Base-by-base conservation (phyloP, 2,113 vertebrate species). In the Pelmatolapia mariae region DNA sequence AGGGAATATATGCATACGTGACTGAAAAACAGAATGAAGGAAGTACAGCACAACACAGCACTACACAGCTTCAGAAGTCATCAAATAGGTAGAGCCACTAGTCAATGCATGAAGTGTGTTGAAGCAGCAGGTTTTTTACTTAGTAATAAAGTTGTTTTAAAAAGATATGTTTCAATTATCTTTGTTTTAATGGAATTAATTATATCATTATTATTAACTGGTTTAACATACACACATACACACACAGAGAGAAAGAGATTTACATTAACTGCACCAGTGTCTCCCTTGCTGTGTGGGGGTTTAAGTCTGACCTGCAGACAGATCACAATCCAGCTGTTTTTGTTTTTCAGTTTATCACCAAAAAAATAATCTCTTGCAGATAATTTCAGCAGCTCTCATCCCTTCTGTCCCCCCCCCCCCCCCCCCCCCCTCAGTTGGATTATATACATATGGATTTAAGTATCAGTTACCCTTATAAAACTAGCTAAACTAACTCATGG, bases 321-420 rank as follows among this genome's bases (percentile, higher is more conserved):
- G 56, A 91, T 29, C 86, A 80, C 43, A 36, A 80, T 83, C 87
- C 84, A 91, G 91, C 84, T 93, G 89, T 91, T 89, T 94, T 57
- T 82, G 71, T 90, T 87, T 82, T 81, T 84, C 53, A 52, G 18
- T 81, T 89, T 19, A 24, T 43, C 26, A 76, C 5, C 3, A 16
- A 31, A 57, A 86, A 79, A 45, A 24, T 13, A 40, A 73, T 3
- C 8, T 47, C n/a, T 71, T 73, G n/a, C 22, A 73, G 36, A 56
- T 43, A 59, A 40, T 61, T 81, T 84, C 45, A 63, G 19, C 10
- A 19, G 5, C 81, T 79, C 38, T 52, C 29, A 88, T 80, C 82
- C 52, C 9, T 56, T 80, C 24, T 11, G 33, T 40, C 12, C 7
- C 7, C 36, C 12, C 15, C 24, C 38, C 12, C 7, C 7, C 36